phyloP scores from a whole-genome alignment of 2,888 invertebrate genomes.

The Stenodera caucasica region DNA sequence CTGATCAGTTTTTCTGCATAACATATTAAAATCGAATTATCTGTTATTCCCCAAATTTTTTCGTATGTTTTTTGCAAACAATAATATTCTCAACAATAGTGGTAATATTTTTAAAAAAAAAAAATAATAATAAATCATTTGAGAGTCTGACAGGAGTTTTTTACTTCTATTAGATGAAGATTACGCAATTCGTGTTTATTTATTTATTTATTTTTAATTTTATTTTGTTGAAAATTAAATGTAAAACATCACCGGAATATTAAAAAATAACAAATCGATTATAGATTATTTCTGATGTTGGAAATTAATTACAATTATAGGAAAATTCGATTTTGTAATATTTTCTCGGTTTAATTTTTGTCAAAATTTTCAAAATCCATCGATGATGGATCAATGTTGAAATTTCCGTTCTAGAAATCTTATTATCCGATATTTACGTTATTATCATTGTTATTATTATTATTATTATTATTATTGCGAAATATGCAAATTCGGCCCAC shows the following conservation, averaged over 20 bases:
- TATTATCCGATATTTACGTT: not conserved
- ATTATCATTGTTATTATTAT: too few species aligned
- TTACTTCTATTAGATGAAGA: not conserved
- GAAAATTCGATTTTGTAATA: too few species aligned
- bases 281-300: conserved; percentile 2
- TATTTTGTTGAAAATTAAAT: too few species aligned
- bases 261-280: conserved; percentile 12
- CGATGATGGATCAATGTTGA: conserved; percentile 1
- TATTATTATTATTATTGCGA: too few species aligned
- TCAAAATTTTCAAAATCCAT: not conserved
- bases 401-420: conserved; percentile 20
- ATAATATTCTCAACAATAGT: not conserved
- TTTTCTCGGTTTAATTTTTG: not conserved
- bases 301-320: too few species aligned
- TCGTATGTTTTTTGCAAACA: too few species aligned
- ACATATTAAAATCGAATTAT: too few species aligned
- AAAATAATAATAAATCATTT: not conserved
- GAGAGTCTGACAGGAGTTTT: not conserved
- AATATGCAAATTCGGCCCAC: too few species aligned
- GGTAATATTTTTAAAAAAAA: not conserved
- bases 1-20: too few species aligned
- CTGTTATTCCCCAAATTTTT: too few species aligned
- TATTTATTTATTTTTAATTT: too few species aligned
- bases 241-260: too few species aligned
- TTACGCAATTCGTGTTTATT: conserved; percentile 9